Base-by-base conservation (phyloP, 2,113 vertebrate species). In the Oryzias curvinotus region DNA sequence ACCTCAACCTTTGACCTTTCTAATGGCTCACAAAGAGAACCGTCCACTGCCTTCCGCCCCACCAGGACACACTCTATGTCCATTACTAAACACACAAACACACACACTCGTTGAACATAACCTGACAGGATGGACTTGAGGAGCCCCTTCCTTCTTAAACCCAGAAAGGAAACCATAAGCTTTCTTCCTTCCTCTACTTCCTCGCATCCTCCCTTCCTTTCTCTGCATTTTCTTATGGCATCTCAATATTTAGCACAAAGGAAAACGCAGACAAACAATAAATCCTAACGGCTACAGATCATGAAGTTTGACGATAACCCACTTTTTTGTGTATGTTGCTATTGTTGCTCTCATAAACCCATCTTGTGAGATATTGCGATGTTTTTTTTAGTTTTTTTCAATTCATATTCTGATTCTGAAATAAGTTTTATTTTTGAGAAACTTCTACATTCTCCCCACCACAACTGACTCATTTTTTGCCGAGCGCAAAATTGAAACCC, bases 121-220 rank as follows among this genome's bases (percentile, higher is more conserved):
- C 14, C 13, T 4, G 26, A 57, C 56, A 65, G 61, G 58, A 81
- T 61, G 56, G 30, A 72, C 71, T 56, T 62, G 73, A 60, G 71
- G 63, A 56, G 10, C 60, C 55, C 75, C 69, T 42, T 77, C 69
- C 72, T 77, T 48, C 70, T 60, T 75, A 79, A 87, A 86, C 85
- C 89, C 78, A 78, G 72, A 50, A 26, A 36, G 30, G 61, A 75
- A 61, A 68, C 59, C 57, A n/a, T 74, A 78, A 70, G 68, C 74
- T 68, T 62, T 54, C 75, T 82, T 82, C 78, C 77, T 81, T 84
- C 78, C 83, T 78, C 68, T 54, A 75, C 66, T 44, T 53, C 45
- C 65, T 62, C 26, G 23, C 0, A 14, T 63, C 75, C 57, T 78
- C 73, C 65, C 76, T 68, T 28, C 71, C 55, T 64, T 54, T 46